Conservation (phyloP, 1,140 invertebrate genomes). For the Vanessa atalanta region DNA sequence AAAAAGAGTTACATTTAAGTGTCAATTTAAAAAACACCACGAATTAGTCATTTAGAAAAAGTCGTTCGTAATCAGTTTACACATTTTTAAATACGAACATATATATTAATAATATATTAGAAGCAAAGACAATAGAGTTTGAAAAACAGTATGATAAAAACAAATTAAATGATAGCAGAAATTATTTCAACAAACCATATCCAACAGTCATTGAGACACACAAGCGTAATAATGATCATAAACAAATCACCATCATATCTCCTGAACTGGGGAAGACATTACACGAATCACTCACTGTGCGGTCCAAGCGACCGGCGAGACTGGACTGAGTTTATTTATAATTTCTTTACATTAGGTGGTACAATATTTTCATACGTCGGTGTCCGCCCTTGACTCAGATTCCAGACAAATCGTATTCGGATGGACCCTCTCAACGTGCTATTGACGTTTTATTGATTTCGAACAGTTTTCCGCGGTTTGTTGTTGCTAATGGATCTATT, state of each 20-base stretch:
- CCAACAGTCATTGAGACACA: slow-evolving; percentile 30
- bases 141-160: not conserved
- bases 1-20: too few species aligned
- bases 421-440: slow-evolving; percentile 13
- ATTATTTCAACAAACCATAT: slow-evolving; percentile 42
- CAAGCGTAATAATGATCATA: slow-evolving; percentile 33
- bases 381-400: slow-evolving; percentile 49
- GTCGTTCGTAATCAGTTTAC: too few species aligned
- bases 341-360: slow-evolving; percentile 60
- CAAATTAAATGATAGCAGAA: not conserved
- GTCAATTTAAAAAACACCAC: too few species aligned
- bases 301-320: slow-evolving; percentile 39
- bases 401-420: slow-evolving; percentile 35
- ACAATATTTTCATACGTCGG: slow-evolving; percentile 50
- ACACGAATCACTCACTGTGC: slow-evolving; percentile 24
- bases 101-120: not conserved
- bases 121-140: not conserved
- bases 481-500: slow-evolving; percentile 35
- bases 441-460: slow-evolving; percentile 19
- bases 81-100: too few species aligned
- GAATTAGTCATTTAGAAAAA: too few species aligned
- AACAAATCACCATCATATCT: slow-evolving; percentile 48
- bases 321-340: slow-evolving; percentile 75
- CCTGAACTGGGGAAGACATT: slow-evolving; percentile 24
- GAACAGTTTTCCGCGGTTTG: slow-evolving; percentile 28